phyloP scores from a whole-genome alignment of 2,113 vertebrate species.

The Hylia prasina region DNA sequence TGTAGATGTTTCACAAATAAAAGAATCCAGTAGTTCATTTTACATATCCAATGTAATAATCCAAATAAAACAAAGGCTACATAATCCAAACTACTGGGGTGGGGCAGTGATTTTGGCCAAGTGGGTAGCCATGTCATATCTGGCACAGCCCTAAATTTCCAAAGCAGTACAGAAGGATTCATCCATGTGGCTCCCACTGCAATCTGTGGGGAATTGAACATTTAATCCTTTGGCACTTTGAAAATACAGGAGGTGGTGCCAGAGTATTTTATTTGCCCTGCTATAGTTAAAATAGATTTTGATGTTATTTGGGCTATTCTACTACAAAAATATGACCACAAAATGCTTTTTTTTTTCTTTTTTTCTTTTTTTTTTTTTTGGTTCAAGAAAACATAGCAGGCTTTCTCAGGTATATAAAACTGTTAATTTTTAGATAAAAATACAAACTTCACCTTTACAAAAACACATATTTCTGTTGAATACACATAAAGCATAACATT shows the following conservation, averaged over 20 bases:
- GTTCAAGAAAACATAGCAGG: constrained; percentile 76
- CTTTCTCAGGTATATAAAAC: constrained; percentile 78
- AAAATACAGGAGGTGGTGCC: constrained; percentile 33
- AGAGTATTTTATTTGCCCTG: constrained; percentile 44
- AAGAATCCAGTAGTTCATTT: constrained; percentile 40
- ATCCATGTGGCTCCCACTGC: constrained; percentile 19
- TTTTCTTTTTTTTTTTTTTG: constrained; percentile 13
- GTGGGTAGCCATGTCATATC: neutral
- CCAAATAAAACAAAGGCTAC: constrained; percentile 37
- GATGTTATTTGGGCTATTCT: constrained; percentile 54
- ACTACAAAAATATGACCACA: constrained; percentile 68
- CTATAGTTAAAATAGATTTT: constrained; percentile 65
- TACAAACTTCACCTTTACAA: constrained; percentile 86
- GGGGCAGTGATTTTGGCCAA: constrained; percentile 30
- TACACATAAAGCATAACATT: constrained; percentile 88
- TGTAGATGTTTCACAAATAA: constrained; percentile 1
- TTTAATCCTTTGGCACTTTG: constrained; percentile 38
- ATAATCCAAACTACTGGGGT: constrained; percentile 28
- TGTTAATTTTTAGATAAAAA: constrained; percentile 85
- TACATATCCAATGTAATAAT: constrained; percentile 5
- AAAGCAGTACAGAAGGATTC: constrained; percentile 35
- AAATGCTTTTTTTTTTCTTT: neutral
- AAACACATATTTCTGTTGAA: constrained; percentile 84
- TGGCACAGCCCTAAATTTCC: constrained; percentile 48
- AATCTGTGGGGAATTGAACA: constrained; percentile 10